Evolutionary conservation across 2,888 invertebrate species (phyloP), one percentile per base, ranked within the genome.

Genomic region (Spatulosminthurus flaviceps): DNA sequence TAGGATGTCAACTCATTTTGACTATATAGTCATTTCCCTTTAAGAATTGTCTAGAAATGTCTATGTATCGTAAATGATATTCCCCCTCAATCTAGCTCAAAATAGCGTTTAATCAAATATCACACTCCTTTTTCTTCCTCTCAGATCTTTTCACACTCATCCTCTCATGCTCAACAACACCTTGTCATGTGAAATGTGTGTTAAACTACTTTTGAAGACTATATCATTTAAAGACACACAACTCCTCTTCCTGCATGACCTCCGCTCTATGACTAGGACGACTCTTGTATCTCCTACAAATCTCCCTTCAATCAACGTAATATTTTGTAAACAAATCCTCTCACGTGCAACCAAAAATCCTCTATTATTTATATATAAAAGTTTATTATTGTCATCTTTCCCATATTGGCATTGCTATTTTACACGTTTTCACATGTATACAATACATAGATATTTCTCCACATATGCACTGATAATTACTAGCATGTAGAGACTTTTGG

Each of bases 81-180:
- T 75, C 42, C 66, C 66, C 64, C 66, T 34, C 75, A 66, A 75
- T 64, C 66, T n/a, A 75, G 75, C 66, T 75, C 75, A 66, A 66
- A 76, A 22, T 76, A n/a, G n/a, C 42, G 13, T 76, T 76, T 76
- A 76, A 76, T 76, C 66, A 66, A 66, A 66, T 64, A 66, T 67
- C 66, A 66, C 42, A 66, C 67, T 22, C 29, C 28, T n/a, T 69
- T 29, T 34, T 60, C 60, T 60, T 21, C 16, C 16, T 60, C 60
- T 13, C 60, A 21, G n/a, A n/a, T n/a, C n/a, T n/a, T n/a, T n/a
- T n/a, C n/a, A n/a, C 61, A 21, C 61, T n/a, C 11, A 5, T 61
- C 5, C 61, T 13, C 61, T 61, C 61, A 24, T 13, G 24, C 21
- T 2, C 64, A 64, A 9, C 64, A 64, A 4, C 22, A 24, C 64